Conservation (phyloP, 2,888 invertebrate genomes). For the Orchesellides sinensis region DNA sequence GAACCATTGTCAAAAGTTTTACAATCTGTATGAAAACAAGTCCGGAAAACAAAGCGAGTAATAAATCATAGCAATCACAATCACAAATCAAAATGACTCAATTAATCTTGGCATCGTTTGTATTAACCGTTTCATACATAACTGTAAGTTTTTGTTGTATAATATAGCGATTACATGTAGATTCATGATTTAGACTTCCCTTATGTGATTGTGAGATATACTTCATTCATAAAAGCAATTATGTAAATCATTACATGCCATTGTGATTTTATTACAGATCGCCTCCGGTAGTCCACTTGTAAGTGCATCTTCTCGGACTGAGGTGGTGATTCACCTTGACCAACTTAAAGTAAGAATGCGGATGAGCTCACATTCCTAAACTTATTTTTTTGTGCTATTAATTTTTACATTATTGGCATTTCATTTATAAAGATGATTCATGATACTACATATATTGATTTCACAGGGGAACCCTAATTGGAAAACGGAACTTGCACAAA, state of each 20-base stretch:
- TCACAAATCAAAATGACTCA: background rate
- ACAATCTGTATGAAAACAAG: background rate
- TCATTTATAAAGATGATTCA: background rate
- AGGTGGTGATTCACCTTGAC: slow-evolving; percentile 23
- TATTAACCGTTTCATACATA: background rate
- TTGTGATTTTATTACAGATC: background rate
- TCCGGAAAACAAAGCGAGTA: no score
- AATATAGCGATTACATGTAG: background rate
- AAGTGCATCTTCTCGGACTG: background rate
- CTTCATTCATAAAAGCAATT: background rate
- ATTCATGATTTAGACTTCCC: background rate
- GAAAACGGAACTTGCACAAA: background rate
- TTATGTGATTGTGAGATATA: background rate
- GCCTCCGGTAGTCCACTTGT: background rate
- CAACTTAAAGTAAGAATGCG: slow-evolving; percentile 34
- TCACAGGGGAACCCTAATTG: no score
- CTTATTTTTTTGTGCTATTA: background rate
- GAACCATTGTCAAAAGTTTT: background rate
- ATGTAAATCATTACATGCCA: background rate
- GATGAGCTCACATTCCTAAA: background rate
- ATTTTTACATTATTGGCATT: slow-evolving; percentile 7
- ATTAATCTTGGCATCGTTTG: slow-evolving; percentile 8
- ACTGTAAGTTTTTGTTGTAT: background rate
- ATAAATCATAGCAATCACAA: background rate
- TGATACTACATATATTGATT: background rate